Conservation (phyloP, 1,140 invertebrate species). For the Acyrthosiphon pisum region DNA sequence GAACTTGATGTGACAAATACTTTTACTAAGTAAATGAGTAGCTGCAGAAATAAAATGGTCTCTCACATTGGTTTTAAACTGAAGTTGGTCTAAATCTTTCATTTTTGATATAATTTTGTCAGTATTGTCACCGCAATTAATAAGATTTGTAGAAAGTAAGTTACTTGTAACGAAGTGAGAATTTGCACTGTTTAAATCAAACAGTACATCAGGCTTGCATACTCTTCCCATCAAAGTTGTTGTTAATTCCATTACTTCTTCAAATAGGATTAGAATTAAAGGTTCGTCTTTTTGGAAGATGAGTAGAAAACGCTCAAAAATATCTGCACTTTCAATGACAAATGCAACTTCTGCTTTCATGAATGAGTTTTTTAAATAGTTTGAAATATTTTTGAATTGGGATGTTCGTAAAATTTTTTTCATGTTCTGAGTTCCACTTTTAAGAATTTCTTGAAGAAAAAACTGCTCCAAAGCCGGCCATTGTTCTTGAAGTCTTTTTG, state of each 20-base stretch:
- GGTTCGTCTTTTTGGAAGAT: neutral
- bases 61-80: neutral
- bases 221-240: neutral
- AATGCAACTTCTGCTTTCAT: neutral
- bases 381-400: constrained; percentile 1
- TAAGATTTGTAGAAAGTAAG: neutral
- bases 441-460: neutral
- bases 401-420: too few relatives aligned
- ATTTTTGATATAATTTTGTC: neutral
- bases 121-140: neutral
- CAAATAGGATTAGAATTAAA: neutral
- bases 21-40: neutral
- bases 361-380: neutral
- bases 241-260: constrained; percentile 5
- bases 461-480: neutral
- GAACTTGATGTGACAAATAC: neutral
- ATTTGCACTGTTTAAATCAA: neutral
- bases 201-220: neutral
- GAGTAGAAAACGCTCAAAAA: neutral
- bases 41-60: constrained; percentile 19
- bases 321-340: constrained; percentile 3
- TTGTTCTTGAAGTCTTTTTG: neutral
- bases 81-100: neutral
- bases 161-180: neutral
- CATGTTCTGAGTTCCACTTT: neutral